Percentiles rank a stretch among this genome's conserved stretches.
Conservation (phyloP, 1,140 invertebrate genomes). For the Hetaerina americana region DNA sequence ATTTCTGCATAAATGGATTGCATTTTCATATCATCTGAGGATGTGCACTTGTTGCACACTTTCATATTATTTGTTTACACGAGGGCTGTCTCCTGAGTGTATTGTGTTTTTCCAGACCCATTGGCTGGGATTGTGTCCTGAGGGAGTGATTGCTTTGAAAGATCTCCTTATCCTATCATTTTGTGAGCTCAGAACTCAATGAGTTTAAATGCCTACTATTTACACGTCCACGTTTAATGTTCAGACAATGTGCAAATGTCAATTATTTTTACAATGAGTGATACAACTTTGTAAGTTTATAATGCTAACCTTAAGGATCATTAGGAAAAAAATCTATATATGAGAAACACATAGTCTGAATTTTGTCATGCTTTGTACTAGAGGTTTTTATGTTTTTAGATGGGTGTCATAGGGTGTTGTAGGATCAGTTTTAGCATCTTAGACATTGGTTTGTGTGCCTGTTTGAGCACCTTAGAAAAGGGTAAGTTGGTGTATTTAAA, state of each 20-base stretch:
- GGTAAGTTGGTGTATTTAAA: too few species aligned
- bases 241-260: not conserved
- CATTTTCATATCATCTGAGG: too few species aligned
- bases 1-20: too few species aligned
- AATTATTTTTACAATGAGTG: conserved; percentile 1
- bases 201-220: not conserved
- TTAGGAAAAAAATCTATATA: not conserved
- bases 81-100: too few species aligned
- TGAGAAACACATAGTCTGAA: not conserved
- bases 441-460: too few species aligned
- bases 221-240: not conserved
- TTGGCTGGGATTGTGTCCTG: too few species aligned
- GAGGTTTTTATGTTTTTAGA: not conserved
- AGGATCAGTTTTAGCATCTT: not conserved
- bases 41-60: too few species aligned
- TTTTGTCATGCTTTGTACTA: not conserved
- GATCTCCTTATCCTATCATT: not conserved
- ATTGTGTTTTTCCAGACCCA: too few species aligned
- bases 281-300: conserved; percentile 1
- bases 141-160: not conserved
- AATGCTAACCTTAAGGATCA: not conserved
- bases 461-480: too few species aligned
- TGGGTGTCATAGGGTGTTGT: not conserved
- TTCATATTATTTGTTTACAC: too few species aligned
- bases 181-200: not conserved